Percentiles rank a stretch among this genome's conserved stretches.
Conservation (phyloP, 1,140 invertebrate genomes). For the Pogonomyrmex californicus region DNA sequence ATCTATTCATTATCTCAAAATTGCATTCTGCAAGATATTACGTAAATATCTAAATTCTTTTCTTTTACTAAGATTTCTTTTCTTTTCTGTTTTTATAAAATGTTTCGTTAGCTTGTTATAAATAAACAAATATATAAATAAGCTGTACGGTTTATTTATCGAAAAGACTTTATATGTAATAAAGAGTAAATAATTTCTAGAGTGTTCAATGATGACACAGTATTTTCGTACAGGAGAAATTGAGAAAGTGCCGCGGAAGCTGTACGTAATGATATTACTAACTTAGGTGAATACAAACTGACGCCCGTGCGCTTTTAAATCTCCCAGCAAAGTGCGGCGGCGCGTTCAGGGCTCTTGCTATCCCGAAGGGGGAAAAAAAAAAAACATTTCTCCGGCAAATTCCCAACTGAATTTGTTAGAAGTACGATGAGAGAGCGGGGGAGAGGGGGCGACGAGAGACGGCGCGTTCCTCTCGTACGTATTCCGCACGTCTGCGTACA, state of each 20-base stretch:
- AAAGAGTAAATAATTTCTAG: slow-evolving; percentile 36
- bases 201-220: background rate
- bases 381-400: slow-evolving; percentile 25
- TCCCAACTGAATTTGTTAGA: slow-evolving; percentile 44
- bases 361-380: background rate
- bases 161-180: background rate
- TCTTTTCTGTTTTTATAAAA: background rate
- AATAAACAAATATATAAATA: no score
- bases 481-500: slow-evolving; percentile 22
- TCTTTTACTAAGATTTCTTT: background rate
- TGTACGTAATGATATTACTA: slow-evolving; percentile 28
- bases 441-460: background rate
- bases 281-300: slow-evolving; percentile 34
- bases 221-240: background rate
- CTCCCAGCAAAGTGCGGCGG: background rate
- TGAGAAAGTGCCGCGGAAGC: background rate
- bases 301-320: slow-evolving; percentile 32
- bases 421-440: background rate
- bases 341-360: slow-evolving; percentile 20
- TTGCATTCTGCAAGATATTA: background rate
- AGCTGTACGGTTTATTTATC: background rate
- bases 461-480: background rate
- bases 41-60: background rate
- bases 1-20: slow-evolving; percentile 13
- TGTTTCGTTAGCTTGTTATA: background rate